Conservation (phyloP, 2,797 vertebrate genomes). For the Apogon hyalosoma region DNA sequence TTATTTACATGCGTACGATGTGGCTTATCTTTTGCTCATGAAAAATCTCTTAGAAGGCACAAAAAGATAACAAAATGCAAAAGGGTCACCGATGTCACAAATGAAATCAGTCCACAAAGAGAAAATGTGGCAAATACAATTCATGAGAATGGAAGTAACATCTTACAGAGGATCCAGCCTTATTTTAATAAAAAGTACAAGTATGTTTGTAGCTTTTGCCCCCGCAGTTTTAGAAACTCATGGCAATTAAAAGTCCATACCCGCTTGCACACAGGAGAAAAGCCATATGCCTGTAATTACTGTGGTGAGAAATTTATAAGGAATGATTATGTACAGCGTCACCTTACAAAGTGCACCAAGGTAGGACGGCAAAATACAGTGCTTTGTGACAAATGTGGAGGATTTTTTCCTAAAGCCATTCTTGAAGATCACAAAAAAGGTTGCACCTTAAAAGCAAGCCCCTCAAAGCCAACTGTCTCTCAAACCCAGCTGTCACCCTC, state of each 20-base stretch:
- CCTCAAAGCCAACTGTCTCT: constrained; percentile 20
- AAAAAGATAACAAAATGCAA: constrained; percentile 62
- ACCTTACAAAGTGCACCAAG: constrained; percentile 74
- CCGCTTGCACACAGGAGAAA: constrained; percentile 85
- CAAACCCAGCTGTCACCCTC: constrained; percentile 31
- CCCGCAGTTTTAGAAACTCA: constrained; percentile 73
- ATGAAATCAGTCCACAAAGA: constrained; percentile 17
- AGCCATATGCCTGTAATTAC: constrained; percentile 77
- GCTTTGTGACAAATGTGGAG: constrained; percentile 80
- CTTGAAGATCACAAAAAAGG: constrained; percentile 71
- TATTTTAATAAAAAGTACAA: constrained; percentile 72
- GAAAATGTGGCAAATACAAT: constrained; percentile 39
- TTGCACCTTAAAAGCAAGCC: constrained; percentile 52
- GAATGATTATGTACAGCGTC: constrained; percentile 82
- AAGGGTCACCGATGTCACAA: constrained; percentile 20
- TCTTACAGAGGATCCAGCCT: constrained; percentile 72
- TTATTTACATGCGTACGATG: constrained; percentile 79
- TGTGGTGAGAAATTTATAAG: constrained; percentile 85
- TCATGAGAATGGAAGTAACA: constrained; percentile 50
- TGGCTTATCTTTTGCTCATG: constrained; percentile 66
- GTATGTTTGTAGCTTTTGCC: constrained; percentile 79
- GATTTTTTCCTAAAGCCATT: constrained; percentile 60
- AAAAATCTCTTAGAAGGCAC: constrained; percentile 74
- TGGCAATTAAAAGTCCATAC: constrained; percentile 74
- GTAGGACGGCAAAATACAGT: constrained; percentile 30